Percentiles rank a stretch among this genome's conserved stretches.
These are phyloP conservation scores for Cryptocephalus moraei DNA, from an alignment of 2,888 invertebrate genomes.

Conservation along the genomic window DNA sequence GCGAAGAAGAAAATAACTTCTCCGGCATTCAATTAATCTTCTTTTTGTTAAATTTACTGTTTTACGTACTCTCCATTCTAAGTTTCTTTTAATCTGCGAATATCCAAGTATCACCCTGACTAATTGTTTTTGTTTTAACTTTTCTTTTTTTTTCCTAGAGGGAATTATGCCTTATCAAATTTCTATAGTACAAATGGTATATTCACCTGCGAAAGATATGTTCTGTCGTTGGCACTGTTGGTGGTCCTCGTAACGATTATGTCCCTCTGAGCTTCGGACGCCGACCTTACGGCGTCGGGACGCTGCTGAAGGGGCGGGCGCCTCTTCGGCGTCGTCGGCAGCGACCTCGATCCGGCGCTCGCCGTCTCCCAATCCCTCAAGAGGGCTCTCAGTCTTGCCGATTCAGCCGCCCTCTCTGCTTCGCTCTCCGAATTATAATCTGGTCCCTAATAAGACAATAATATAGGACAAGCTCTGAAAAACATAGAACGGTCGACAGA, in stretches of 20 bases:
- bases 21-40: no score
- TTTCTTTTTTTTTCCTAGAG: no score
- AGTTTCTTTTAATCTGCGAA: no score
- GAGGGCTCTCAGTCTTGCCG: constrained; percentile 54
- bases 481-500: no score
- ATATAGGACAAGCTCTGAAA: no score
- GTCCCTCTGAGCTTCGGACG: constrained; percentile 6
- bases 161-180: background rate
- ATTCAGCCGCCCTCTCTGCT: constrained; percentile 59
- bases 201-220: constrained; percentile 20
- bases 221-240: background rate
- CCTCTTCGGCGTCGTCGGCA: constrained; percentile 44
- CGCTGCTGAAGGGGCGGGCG: constrained; percentile 20
- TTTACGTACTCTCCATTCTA: no score
- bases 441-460: constrained; percentile 49
- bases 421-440: constrained; percentile 74
- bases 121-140: no score
- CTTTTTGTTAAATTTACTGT: no score
- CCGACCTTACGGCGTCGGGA: constrained; percentile 11
- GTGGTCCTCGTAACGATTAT: background rate
- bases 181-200: background rate
- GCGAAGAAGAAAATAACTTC: background rate
- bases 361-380: constrained; percentile 70
- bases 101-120: no score
- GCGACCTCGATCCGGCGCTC: constrained; percentile 47